A percentile compares a stretch with the other conserved stretches of the same genome.
These are phyloP conservation scores for Babyrousa celebensis DNA, from an alignment of 2,797 vertebrate species.

Conservation along the genomic window DNA sequence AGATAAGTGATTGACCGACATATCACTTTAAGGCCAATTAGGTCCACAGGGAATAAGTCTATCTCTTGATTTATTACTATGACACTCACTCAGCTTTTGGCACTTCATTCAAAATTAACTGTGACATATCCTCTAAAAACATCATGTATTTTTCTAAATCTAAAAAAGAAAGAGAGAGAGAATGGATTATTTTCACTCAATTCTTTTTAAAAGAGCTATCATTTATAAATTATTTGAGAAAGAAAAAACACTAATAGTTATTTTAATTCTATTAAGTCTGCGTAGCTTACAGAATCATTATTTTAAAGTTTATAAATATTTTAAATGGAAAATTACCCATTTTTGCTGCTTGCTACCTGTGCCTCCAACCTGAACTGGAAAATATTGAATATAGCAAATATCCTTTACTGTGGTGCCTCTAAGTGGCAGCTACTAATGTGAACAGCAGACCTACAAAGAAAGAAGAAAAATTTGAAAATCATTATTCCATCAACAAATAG, in stretches of 20 bases:
- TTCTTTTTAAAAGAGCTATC: neutral
- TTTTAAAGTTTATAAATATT: conserved; percentile 35
- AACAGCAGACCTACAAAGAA: conserved; percentile 58
- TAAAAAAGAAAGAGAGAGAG: neutral
- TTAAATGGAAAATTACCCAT: conserved; percentile 76
- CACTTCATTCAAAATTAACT: conserved; percentile 74
- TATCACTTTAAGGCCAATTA: neutral
- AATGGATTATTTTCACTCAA: neutral
- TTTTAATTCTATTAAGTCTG: conserved; percentile 13
- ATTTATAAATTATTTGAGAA: conserved; percentile 36
- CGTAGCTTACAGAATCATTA: neutral
- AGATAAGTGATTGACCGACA: neutral
- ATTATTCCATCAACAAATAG: neutral
- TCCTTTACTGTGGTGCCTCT: conserved; percentile 1
- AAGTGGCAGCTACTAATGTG: neutral
- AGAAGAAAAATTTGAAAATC: conserved; percentile 37
- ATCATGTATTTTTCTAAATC: neutral
- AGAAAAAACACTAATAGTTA: neutral
- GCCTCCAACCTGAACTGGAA: neutral
- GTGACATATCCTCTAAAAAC: conserved; percentile 63
- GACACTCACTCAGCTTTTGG: conserved; percentile 83
- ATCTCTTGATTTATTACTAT: neutral
- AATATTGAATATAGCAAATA: conserved; percentile 24
- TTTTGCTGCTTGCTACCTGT: neutral
- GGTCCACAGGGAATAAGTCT: neutral